Base-by-base conservation (phyloP, 92 coral and sea anemone species). In the Zoanthus sansibaricus region DNA sequence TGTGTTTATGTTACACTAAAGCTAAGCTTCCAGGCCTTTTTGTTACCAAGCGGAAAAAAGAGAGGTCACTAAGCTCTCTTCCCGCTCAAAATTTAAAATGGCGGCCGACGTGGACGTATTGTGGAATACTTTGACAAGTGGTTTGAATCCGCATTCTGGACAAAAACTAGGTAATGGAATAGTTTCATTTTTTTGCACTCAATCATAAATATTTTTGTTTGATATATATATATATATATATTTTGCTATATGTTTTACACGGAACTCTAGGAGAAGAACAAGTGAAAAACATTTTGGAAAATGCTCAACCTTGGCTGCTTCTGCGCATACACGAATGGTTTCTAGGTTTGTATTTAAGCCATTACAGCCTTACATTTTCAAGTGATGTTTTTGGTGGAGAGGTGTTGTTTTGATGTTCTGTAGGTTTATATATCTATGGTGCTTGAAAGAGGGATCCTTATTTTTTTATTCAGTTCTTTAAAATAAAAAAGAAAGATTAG, bases 81-180 rank as follows among this genome's bases (percentile, higher is more conserved):
- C 85, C 85, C 75, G 85, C 85, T 66, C 75, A 52, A 91, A 82
- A 82, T 88, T 82, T 88, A 93, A 58, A 69, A 93, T 93, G 95
- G 95, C 95, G 89, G 91, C 94, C 44, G 91, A 83, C 72, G 87
- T 87, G 78, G 83, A 82, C 59, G 93, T 88, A 13, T 88, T 83
- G 68, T 89, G 91, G 91, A 33, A 45, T 21, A 83, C 68, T 47
- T 61, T 89, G 56, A 89, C 91, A 31, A 45, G 15, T 67, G 82
- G 52, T 76, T 76, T 89, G 74, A 75, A 83, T 75, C 91, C 88
- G 66, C 80, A 68, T 32, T 77, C 82, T 20, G 17, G 73, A 12
- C 73, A 64, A 55, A 76, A 76, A 18, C 66, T 76, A 89, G 91
- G 91, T 89, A 89, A n/a, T 9, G 30, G 33, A n/a, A 32, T 21